These are phyloP conservation scores for Ancistrus triradiatus DNA, from an alignment of 2,113 vertebrate genomes.

Conservation along the genomic window DNA sequence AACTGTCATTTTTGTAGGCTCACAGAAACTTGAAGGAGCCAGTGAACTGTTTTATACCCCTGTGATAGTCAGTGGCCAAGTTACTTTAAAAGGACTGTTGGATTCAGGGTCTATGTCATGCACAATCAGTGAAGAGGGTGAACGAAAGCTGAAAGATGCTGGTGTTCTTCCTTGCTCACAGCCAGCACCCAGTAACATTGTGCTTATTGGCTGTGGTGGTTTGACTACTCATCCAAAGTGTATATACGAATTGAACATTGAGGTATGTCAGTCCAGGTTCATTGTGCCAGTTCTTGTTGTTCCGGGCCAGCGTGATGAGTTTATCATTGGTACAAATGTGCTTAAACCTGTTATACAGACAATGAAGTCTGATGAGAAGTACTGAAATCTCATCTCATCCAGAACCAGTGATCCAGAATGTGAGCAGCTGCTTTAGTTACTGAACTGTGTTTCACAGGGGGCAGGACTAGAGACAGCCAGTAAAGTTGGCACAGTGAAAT, in stretches of 20 bases:
- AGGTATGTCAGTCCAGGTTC: conserved; percentile 31
- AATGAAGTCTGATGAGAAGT: conserved; percentile 25
- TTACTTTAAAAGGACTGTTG: conserved; percentile 21
- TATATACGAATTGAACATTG: conserved; percentile 28
- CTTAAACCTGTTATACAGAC: conserved; percentile 26
- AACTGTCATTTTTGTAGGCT: no score
- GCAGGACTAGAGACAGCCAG: conserved; percentile 1
- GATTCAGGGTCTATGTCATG: conserved; percentile 43
- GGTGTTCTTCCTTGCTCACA: neutral
- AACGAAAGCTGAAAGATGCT: neutral
- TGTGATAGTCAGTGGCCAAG: neutral
- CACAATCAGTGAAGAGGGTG: conserved; percentile 14
- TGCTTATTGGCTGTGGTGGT: conserved; percentile 17
- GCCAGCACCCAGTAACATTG: neutral
- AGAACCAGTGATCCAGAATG: neutral
- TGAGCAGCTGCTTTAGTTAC: conserved; percentile 27
- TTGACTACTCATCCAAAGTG: conserved; percentile 24
- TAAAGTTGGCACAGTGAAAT: conserved; percentile 16
- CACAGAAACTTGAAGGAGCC: neutral
- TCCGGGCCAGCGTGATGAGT: conserved; percentile 34
- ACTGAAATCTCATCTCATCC: conserved; percentile 21
- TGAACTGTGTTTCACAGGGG: conserved; percentile 13
- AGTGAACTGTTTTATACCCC: conserved; percentile 40
- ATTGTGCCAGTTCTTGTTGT: conserved; percentile 28
- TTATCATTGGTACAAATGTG: conserved; percentile 33